Conservation (phyloP, 2,113 vertebrate species). For the Poecile atricapillus region DNA sequence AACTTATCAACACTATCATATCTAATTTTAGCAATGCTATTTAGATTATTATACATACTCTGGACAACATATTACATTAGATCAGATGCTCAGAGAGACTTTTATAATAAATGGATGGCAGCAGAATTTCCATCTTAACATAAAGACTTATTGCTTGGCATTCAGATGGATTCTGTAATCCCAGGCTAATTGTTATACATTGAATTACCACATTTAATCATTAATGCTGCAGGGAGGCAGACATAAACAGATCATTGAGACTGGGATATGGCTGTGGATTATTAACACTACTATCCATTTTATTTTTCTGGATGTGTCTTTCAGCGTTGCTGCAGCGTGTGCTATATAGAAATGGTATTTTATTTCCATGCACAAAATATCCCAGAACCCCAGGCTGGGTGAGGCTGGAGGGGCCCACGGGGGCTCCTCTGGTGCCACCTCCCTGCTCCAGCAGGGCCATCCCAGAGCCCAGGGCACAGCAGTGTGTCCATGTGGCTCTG, state of each 20-base stretch:
- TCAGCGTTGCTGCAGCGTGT: not conserved
- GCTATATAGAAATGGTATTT: not conserved
- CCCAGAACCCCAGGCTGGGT: accelerated
- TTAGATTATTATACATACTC: constrained; percentile 26
- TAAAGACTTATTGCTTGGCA: constrained; percentile 31
- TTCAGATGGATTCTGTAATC: constrained; percentile 47
- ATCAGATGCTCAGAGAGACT: constrained; percentile 39
- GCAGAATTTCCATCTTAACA: constrained; percentile 24
- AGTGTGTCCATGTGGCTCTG: not conserved
- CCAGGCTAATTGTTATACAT: constrained; percentile 45
- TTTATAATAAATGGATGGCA: constrained; percentile 24
- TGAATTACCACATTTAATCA: constrained; percentile 49
- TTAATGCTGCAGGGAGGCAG: constrained; percentile 33
- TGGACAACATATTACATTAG: constrained; percentile 32
- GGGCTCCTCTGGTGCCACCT: not conserved
- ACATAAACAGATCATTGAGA: constrained; percentile 43
- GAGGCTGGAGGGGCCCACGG: not conserved
- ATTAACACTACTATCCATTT: not conserved
- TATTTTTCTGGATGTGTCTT: not conserved
- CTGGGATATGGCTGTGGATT: not conserved
- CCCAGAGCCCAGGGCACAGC: not conserved
- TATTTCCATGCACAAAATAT: not conserved
- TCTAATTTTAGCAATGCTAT: constrained; percentile 43
- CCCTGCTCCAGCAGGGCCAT: not conserved
- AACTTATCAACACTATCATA: constrained; percentile 28